phyloP scores from a whole-genome alignment of 2,888 invertebrate species.

The Tolmerus cingulatus region DNA sequence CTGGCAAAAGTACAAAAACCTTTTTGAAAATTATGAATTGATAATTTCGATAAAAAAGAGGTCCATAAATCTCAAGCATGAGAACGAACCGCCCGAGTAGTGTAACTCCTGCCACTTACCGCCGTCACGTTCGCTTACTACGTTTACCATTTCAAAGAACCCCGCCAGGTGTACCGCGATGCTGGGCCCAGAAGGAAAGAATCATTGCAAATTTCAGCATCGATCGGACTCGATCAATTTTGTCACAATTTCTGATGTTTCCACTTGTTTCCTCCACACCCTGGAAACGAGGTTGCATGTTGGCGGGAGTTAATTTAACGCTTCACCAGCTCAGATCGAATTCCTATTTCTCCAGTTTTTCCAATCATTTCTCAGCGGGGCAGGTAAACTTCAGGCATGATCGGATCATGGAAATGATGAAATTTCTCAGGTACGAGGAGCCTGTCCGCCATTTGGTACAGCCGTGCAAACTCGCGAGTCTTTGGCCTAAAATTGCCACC shows the following conservation, averaged over 20 bases:
- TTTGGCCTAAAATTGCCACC: slow-evolving; percentile 39
- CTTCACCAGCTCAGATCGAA: slow-evolving; percentile 13
- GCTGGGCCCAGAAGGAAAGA: not conserved
- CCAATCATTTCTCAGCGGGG: slow-evolving; percentile 13
- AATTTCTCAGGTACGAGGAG: not conserved
- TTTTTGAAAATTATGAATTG: not conserved
- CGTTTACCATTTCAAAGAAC: not conserved
- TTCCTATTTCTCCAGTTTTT: slow-evolving; percentile 9
- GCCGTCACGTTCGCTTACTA: not conserved
- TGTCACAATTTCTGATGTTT: slow-evolving; percentile 17
- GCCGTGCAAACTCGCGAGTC: not conserved
- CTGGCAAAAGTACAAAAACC: not conserved
- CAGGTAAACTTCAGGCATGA: slow-evolving; percentile 14
- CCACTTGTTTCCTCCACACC: not conserved
- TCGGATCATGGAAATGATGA: slow-evolving; percentile 13
- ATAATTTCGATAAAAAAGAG: not conserved
- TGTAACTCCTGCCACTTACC: not conserved
- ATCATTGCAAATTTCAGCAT: not conserved
- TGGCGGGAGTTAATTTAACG: slow-evolving; percentile 29
- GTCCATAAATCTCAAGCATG: not conserved
- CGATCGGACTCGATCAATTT: not conserved
- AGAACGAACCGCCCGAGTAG: not conserved
- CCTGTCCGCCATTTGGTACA: not conserved
- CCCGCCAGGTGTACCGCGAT: not conserved
- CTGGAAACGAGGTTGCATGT: slow-evolving; percentile 1